These are phyloP conservation scores for Avahi laniger DNA, from an alignment of 2,797 vertebrate genomes.

Conservation along the genomic window DNA sequence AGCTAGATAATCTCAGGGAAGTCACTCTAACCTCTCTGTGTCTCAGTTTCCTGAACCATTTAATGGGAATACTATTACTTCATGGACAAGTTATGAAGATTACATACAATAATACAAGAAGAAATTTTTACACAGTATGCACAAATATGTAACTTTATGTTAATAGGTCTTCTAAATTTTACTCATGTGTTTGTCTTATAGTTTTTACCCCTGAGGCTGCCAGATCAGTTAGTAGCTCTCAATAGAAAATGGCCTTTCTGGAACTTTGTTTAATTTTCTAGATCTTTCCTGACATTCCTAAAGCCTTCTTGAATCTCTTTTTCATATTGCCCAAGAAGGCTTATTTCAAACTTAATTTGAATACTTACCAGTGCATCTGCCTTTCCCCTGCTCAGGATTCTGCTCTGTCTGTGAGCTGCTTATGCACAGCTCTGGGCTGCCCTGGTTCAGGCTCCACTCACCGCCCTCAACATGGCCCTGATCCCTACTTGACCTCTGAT, in stretches of 20 bases:
- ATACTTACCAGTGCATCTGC: background rate
- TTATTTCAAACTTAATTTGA: conserved; percentile 27
- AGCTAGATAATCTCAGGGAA: background rate
- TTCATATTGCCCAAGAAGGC: background rate
- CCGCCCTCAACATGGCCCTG: background rate
- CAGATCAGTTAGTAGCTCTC: background rate
- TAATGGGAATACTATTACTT: background rate
- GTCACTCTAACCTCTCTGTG: background rate
- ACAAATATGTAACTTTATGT: background rate
- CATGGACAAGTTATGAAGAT: background rate
- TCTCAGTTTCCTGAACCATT: background rate
- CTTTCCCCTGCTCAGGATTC: background rate
- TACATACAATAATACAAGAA: background rate
- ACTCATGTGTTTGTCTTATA: background rate
- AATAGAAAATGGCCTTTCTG: background rate
- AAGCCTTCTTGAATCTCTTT: background rate
- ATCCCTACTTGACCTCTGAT: background rate
- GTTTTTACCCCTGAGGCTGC: background rate
- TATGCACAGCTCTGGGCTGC: background rate
- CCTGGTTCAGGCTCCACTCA: background rate
- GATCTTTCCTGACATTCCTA: conserved; percentile 24
- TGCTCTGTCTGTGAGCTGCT: background rate
- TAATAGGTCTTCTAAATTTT: background rate
- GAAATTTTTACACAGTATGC: background rate
- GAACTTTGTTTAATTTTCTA: background rate